Evolutionary conservation across 35 echinoderm and acorn worm genomes (phyloP).

Genomic region (Strongylocentrotus purpuratus): DNA sequence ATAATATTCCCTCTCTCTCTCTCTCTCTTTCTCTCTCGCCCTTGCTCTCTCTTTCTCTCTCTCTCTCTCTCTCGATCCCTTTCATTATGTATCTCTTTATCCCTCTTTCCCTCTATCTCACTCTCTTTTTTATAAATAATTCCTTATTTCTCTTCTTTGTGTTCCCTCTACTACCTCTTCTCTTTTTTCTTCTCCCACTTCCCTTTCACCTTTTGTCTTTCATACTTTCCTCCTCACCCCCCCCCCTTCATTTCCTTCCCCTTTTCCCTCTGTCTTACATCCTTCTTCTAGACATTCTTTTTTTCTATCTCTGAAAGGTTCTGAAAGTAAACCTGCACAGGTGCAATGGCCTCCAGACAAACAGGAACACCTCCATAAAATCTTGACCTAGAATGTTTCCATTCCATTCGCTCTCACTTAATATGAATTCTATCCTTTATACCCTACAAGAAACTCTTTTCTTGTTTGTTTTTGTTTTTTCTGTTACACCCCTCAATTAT

Average conservation of each 20-base stretch:
- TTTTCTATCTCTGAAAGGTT: not conserved
- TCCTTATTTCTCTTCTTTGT: not conserved
- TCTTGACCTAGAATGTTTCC: not conserved
- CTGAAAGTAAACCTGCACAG: not conserved
- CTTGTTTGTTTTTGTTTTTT: too few relatives aligned
- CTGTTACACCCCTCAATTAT: too few relatives aligned
- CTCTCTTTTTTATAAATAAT: not conserved
- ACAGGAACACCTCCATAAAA: not conserved
- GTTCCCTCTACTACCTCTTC: not conserved
- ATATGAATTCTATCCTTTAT: too few relatives aligned
- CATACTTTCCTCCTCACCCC: not conserved
- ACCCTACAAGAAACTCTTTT: too few relatives aligned
- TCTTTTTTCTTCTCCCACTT: not conserved
- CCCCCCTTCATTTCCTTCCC: not conserved
- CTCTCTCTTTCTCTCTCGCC: not conserved
- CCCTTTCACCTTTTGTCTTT: not conserved
- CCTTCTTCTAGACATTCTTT: not conserved
- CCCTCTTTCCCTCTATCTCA: not conserved
- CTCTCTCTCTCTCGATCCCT: not conserved
- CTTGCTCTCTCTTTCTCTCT: not conserved
- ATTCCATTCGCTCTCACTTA: not conserved
- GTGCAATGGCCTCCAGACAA: not conserved
- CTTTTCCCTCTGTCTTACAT: not conserved
- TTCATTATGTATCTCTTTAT: too few relatives aligned
- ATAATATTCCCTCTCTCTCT: not conserved